Percentiles rank a stretch among this genome's conserved stretches.
Conservation (phyloP, 2,113 vertebrate species). For the Gambusia holbrooki region DNA sequence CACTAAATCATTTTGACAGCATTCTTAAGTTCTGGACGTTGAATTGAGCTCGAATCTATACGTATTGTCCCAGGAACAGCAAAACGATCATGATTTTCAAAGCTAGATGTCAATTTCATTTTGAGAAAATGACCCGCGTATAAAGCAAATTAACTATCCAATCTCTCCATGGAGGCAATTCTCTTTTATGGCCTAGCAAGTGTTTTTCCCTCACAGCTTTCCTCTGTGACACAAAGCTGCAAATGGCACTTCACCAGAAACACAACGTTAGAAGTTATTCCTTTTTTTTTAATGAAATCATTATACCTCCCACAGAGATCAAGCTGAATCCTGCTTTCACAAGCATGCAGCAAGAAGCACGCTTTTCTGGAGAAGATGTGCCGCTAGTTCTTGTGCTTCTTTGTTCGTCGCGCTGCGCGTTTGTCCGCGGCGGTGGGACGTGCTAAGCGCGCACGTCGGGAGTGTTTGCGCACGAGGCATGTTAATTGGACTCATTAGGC, state of each 20-base stretch:
- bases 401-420: slow-evolving; percentile 33
- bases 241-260: slow-evolving; percentile 58
- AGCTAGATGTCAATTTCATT: slow-evolving; percentile 48
- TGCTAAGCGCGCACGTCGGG: slow-evolving; percentile 2
- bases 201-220: slow-evolving; percentile 56
- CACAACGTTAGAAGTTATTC: slow-evolving; percentile 63
- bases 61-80: slow-evolving; percentile 31
- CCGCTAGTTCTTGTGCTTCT: slow-evolving; percentile 23
- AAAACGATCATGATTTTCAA: slow-evolving; percentile 52
- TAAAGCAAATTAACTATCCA: slow-evolving; percentile 66
- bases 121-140: slow-evolving; percentile 41
- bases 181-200: slow-evolving; percentile 57
- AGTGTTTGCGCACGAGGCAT: slow-evolving; percentile 42
- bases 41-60: slow-evolving; percentile 42
- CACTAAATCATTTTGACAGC: slow-evolving; percentile 36
- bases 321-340: slow-evolving; percentile 47
- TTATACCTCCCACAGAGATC: slow-evolving; percentile 61
- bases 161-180: slow-evolving; percentile 57
- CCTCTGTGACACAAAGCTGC: slow-evolving; percentile 48
- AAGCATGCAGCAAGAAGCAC: slow-evolving; percentile 27
- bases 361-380: slow-evolving; percentile 30
- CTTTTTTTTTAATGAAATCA: slow-evolving; percentile 61
- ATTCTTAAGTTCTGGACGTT: slow-evolving; percentile 27
- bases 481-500: slow-evolving; percentile 77
- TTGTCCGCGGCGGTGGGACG: slow-evolving; percentile 32